Evolutionary conservation across 2,888 invertebrate species (phyloP).

Genomic region (Heliconius ethilla): DNA sequence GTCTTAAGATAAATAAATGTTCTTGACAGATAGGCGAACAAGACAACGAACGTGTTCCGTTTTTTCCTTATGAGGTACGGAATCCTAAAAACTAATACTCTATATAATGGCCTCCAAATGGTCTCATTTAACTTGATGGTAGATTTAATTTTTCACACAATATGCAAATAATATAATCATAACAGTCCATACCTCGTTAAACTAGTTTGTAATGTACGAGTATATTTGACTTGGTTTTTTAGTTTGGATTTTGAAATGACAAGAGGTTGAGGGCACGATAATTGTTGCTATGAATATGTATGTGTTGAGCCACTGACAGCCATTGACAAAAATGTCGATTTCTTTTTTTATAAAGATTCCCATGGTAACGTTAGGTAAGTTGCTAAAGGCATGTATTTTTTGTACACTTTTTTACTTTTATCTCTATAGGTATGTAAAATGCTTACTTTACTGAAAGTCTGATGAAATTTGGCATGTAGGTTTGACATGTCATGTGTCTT

Average conservation of each 20-base stretch:
- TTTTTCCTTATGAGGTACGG: too few relatives aligned
- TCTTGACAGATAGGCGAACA: too few relatives aligned
- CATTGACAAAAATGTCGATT: conserved; percentile 8
- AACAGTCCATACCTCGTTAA: conserved; percentile 28
- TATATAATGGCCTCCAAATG: conserved; percentile 6
- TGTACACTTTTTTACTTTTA: background rate
- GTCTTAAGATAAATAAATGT: background rate
- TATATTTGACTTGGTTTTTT: conserved; percentile 26
- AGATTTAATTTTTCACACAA: conserved; percentile 31
- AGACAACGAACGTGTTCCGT: too few relatives aligned
- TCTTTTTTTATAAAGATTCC: background rate
- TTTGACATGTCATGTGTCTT: background rate
- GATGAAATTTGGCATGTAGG: too few relatives aligned
- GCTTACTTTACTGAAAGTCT: too few relatives aligned
- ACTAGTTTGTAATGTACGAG: conserved; percentile 37
- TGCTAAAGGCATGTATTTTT: background rate
- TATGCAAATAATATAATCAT: conserved; percentile 33
- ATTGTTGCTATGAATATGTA: conserved; percentile 12
- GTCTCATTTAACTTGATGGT: conserved; percentile 36
- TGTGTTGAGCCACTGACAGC: background rate
- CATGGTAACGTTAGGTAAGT: background rate
- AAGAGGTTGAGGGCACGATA: conserved; percentile 21
- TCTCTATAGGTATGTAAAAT: too few relatives aligned
- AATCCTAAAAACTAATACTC: background rate
- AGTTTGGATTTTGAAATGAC: conserved; percentile 21